Conservation (phyloP, 2,113 vertebrate species). For the Phylloscopus trochilus region DNA sequence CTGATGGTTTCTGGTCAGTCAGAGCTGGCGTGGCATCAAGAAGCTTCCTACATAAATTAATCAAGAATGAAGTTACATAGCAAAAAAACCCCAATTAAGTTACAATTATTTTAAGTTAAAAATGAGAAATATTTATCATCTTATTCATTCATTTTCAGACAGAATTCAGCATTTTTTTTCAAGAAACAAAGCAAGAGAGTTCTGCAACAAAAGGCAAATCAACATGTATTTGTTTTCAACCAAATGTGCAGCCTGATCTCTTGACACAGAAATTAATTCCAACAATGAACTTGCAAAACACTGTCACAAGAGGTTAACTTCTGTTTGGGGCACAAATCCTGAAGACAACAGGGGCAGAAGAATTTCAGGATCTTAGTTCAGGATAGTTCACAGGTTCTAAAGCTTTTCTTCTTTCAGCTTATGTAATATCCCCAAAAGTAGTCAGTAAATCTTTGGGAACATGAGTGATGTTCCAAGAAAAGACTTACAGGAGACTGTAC, state of each 20-base stretch:
- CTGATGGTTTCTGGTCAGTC: constrained; percentile 85
- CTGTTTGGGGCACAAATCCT: background rate
- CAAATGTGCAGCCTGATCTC: background rate
- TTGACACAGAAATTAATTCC: background rate
- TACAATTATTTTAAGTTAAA: background rate
- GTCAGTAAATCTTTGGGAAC: background rate
- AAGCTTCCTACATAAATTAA: constrained; percentile 75
- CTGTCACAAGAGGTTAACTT: background rate
- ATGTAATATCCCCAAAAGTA: background rate
- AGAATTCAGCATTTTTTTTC: background rate
- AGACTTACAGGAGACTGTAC: background rate
- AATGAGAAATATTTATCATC: background rate
- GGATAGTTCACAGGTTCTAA: background rate
- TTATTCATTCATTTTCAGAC: background rate
- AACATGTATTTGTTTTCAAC: background rate
- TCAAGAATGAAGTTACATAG: background rate
- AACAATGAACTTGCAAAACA: background rate
- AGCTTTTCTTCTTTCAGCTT: background rate
- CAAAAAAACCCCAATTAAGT: background rate
- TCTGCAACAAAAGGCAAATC: background rate
- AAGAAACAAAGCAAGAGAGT: background rate
- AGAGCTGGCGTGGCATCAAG: constrained; percentile 70
- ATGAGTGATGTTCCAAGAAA: background rate
- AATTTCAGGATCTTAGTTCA: background rate
- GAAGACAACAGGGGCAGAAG: rapidly evolving